These are phyloP conservation scores for Ricordea florida DNA, from an alignment of 92 coral and sea anemone species.

Conservation along the genomic window DNA sequence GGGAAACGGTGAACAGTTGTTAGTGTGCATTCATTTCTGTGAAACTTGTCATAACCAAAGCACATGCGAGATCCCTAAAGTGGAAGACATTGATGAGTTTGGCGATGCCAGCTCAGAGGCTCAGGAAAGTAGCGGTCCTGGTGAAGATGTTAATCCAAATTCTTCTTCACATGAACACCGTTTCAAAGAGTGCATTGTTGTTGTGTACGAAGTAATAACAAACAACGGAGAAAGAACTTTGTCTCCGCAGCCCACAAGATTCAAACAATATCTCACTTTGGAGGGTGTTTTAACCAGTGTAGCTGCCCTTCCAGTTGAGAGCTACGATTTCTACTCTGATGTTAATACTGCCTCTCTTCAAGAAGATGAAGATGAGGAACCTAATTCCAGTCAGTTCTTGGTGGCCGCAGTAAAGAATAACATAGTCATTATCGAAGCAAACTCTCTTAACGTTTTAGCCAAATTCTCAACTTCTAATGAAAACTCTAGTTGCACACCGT, in stretches of 20 bases:
- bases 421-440: constrained; percentile 70
- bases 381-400: not conserved
- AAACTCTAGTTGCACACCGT: constrained; percentile 8
- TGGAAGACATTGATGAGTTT: not conserved
- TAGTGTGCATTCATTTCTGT: constrained; percentile 46
- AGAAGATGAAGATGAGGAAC: not conserved
- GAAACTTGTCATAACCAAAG: not conserved
- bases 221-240: constrained; percentile 28
- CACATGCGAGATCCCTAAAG: not conserved
- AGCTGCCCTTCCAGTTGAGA: constrained; percentile 58
- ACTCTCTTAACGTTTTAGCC: constrained; percentile 62
- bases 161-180: not conserved
- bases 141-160: not conserved
- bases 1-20: constrained; percentile 77
- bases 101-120: not conserved
- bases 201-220: constrained; percentile 15
- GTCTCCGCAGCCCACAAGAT: constrained; percentile 30
- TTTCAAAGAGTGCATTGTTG: constrained; percentile 17
- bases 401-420: constrained; percentile 37
- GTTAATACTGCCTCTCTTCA: not conserved
- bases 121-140: not conserved
- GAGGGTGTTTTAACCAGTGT: constrained; percentile 57
- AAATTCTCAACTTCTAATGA: constrained; percentile 51
- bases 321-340: constrained; percentile 28
- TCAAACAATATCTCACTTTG: constrained; percentile 1